phyloP scores from a whole-genome alignment of 2,797 vertebrate genomes.

The Heterohyrax brucei region DNA sequence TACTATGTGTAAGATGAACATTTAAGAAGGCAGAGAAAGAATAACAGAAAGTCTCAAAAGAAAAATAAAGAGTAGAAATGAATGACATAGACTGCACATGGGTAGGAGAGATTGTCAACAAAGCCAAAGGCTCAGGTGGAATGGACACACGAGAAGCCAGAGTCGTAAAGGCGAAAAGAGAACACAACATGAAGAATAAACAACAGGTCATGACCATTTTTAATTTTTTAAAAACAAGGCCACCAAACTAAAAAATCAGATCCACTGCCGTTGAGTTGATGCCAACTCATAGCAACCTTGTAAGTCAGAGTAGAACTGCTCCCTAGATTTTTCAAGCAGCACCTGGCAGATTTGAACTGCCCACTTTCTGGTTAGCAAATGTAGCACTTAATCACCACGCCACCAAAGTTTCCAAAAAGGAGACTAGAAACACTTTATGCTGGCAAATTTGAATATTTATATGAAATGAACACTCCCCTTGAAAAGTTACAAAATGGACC shows the following conservation, averaged over 20 bases:
- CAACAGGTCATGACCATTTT: neutral
- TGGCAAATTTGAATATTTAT: neutral
- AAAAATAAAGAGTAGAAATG: neutral
- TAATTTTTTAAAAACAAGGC: neutral
- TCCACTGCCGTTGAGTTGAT: no score
- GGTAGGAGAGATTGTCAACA: neutral
- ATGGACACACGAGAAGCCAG: neutral
- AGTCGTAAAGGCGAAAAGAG: neutral
- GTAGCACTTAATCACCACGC: no score
- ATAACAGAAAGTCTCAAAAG: neutral
- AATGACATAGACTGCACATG: conserved; percentile 11
- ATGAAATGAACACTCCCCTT: neutral
- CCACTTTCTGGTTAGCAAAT: no score
- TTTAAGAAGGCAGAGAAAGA: neutral
- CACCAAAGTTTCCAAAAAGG: no score
- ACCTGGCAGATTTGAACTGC: no score
- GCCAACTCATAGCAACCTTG: no score
- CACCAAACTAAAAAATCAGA: no score
- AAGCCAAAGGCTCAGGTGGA: neutral
- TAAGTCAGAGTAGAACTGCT: no score
- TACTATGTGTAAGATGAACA: neutral
- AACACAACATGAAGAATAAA: neutral
- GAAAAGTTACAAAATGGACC: neutral
- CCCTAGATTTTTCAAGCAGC: no score
- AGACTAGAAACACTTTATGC: neutral